Evolutionary conservation across 2,888 invertebrate genomes (phyloP), one percentile per base, ranked within the genome.

Genomic region (Thereva nobilitata): DNA sequence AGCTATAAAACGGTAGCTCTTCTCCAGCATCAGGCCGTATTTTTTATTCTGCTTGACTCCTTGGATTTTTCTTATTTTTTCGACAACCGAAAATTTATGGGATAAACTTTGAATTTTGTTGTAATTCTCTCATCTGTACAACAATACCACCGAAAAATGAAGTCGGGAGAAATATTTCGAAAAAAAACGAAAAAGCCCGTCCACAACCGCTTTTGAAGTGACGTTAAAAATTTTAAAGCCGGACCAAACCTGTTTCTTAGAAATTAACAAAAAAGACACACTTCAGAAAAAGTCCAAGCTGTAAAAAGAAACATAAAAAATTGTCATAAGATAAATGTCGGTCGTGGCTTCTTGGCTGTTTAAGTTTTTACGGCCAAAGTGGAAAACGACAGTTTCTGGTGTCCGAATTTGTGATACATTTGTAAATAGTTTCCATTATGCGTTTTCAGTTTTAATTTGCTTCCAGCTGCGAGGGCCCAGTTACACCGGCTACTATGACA

Each of bases 41-140:
- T 53, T 53, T 53, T 53, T 53, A 38, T 53, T 53, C 8, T 53
- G 7, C 53, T 53, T 53, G 38, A 53, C 37, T 53, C 53, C 37
- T 38, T 53, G 23, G 23, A 23, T 38, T 53, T 38, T 53, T 37
- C 38, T 53, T 53, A 53, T 23, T 53, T 53, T 53, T 53, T 53
- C 53, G 53, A 53, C 67, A 64, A 64, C 56, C 12, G 63, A 57
- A 67, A 64, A 68, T 68, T 68, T 68, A 68, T 68, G 68, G 59
- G 57, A 66, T 61, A 68, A 68, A 66, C 56, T 68, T 68, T 66
- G 66, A 68, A 68, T 67, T 67, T 68, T 63, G 54, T 66, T 64
- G 66, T 68, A 68, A 68, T 68, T 68, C 64, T 41, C 61, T 61
- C 61, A 50, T 61, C 41, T 49, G 61, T 61, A 61, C 50, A 61